Evolutionary conservation across 2,888 invertebrate species (phyloP), one percentile per base, ranked within the genome.

Genomic region (Synanthedon andrenaeformis): DNA sequence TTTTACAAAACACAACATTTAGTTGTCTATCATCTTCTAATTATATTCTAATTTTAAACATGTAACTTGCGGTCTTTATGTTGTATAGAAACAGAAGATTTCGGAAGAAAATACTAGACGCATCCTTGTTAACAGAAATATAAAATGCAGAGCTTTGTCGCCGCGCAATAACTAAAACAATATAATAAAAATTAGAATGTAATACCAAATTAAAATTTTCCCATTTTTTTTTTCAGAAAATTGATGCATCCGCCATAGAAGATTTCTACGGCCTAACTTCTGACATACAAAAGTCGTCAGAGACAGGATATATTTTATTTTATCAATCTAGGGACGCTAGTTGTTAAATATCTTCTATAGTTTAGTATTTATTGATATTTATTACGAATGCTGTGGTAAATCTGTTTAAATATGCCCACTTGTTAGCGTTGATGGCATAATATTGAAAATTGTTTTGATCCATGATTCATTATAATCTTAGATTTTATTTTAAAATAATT

Each of bases 241-340:
- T 99, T 72, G 99, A 99, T 79, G 96, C 98, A 54, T 96, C 98
- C 56, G 94, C 96, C 64, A 98, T 99, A 86, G 99, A 99, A 90
- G 99, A 99, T 85, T 99, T 99, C 87, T 99, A 98, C 88, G 99
- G 99, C 74, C 92, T 99, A 73, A 97, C 99, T 55, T 97, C 98
- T 58, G 99, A 99, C 82, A 95, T 97, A 76, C 98, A 98, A 82
- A 99, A 99, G 87, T 98, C 98, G 62, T 99, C 99, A 45, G 99
- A 99, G 89, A 99, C 99, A 54, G 99, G 99, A 69, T 99, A 99
- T 87, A 99, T 99, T 79, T 89, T 99, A 70, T 99, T 99, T 89
- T 99, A 99, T 89, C 98, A 98, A 85, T 97, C 97, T 56, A 92
- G 94, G 73, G 96, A 96, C 64, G 86, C 83, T 84, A 87, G 84